phyloP scores from a whole-genome alignment of 2,113 vertebrate genomes.

The Osmerus eperlanus region DNA sequence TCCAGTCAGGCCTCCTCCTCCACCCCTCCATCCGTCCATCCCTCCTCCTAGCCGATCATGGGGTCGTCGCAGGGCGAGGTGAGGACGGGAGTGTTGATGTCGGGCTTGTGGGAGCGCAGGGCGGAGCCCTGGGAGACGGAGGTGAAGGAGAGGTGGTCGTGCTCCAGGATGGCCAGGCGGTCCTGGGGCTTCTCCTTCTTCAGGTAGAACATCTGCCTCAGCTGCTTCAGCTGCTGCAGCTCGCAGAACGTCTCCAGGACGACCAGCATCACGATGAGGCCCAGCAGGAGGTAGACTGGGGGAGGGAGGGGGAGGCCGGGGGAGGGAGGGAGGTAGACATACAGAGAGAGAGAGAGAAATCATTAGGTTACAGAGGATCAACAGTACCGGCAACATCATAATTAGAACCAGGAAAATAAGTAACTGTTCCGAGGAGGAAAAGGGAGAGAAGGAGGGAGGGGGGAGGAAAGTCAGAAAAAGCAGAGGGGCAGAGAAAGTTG shows the following conservation, averaged over 20 bases:
- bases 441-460: neutral
- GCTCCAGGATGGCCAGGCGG: slow-evolving; percentile 83
- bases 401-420: neutral
- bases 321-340: slow-evolving; percentile 3
- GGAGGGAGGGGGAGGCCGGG: neutral
- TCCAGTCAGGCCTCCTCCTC: neutral
- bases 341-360: neutral
- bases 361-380: neutral
- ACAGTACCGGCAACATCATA: too few species aligned
- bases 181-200: slow-evolving; percentile 92
- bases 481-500: too few species aligned
- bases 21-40: neutral
- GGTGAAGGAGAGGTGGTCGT: slow-evolving; percentile 91
- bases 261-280: slow-evolving; percentile 91
- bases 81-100: slow-evolving; percentile 68
- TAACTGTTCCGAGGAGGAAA: neutral
- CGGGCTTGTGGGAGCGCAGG: slow-evolving; percentile 67
- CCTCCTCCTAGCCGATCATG: slow-evolving; percentile 71
- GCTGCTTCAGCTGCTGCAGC: slow-evolving; percentile 91
- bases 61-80: slow-evolving; percentile 70
- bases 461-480: neutral
- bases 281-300: slow-evolving; percentile 88
- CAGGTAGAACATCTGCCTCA: slow-evolving; percentile 93
- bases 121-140: slow-evolving; percentile 76
- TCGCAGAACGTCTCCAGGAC: slow-evolving; percentile 97